Percentiles rank a stretch among this genome's conserved stretches.
Conservation (phyloP, 2,888 invertebrate species). For the Callimorpha dominula region DNA sequence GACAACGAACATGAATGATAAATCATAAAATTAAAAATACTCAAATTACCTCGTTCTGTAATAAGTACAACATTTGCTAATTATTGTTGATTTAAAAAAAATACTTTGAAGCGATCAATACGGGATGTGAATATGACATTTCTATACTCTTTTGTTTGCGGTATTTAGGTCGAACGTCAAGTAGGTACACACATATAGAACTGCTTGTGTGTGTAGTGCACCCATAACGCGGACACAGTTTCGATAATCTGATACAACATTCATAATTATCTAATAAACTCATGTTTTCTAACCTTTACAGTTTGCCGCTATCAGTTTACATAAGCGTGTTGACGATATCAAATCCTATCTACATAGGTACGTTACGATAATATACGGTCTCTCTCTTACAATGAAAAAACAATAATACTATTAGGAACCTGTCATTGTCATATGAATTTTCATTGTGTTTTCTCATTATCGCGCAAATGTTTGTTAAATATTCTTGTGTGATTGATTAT, state of each 20-base stretch:
- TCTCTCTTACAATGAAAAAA: not conserved
- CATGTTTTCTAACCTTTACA: conserved; percentile 81
- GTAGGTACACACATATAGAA: conserved; percentile 50
- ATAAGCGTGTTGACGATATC: conserved; percentile 72
- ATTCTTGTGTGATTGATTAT: too few species aligned
- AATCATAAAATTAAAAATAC: too few species aligned
- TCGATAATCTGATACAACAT: conserved; percentile 79
- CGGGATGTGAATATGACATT: not conserved
- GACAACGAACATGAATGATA: not conserved
- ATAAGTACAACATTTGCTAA: too few species aligned
- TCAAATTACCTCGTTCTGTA: too few species aligned
- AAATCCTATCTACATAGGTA: conserved; percentile 69
- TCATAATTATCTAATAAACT: conserved; percentile 81
- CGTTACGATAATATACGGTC: conserved; percentile 57
- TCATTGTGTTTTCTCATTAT: too few species aligned
- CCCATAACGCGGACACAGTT: conserved; percentile 68
- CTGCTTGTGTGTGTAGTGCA: conserved; percentile 55
- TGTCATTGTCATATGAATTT: too few species aligned
- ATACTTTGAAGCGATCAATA: not conserved
- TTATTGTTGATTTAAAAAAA: too few species aligned
- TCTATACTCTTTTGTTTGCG: conserved; percentile 3
- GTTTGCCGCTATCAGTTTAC: conserved; percentile 81
- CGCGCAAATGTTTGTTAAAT: too few species aligned
- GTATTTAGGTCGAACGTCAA: conserved; percentile 35
- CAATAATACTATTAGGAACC: not conserved